Evolutionary conservation across 1,140 invertebrate species (phyloP).

Genomic region (Copidosoma floridanum): DNA sequence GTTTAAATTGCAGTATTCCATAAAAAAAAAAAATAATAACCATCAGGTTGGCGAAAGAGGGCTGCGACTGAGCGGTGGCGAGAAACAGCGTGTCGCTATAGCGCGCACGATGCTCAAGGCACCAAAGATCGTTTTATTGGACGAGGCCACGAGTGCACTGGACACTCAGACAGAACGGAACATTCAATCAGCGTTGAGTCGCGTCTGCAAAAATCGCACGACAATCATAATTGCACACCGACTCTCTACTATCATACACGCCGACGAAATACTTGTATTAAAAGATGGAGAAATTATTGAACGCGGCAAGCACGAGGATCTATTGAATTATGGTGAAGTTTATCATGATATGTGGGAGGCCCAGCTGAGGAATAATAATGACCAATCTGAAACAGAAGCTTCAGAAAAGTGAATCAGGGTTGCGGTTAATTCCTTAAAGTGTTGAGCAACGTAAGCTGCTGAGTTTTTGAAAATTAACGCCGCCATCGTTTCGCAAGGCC

Average conservation of each 20-base stretch:
- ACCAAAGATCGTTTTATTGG: slow-evolving; percentile 81
- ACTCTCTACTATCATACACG: slow-evolving; percentile 89
- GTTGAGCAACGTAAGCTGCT: too few species aligned
- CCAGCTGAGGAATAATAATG: too few species aligned
- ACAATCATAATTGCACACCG: slow-evolving; percentile 92
- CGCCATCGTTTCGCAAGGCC: too few species aligned
- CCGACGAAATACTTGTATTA: slow-evolving; percentile 89
- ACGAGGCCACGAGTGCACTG: slow-evolving; percentile 86
- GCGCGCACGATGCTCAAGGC: slow-evolving; percentile 86
- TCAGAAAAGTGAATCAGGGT: too few species aligned
- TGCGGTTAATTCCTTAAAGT: too few species aligned
- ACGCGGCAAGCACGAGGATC: slow-evolving; percentile 79
- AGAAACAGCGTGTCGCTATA: slow-evolving; percentile 93
- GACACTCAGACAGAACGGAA: slow-evolving; percentile 83
- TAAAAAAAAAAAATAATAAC: slow-evolving; percentile 4
- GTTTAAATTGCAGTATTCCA: slow-evolving; percentile 11
- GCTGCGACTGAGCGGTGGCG: slow-evolving; percentile 79
- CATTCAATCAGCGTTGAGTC: slow-evolving; percentile 75
- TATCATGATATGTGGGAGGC: slow-evolving; percentile 90
- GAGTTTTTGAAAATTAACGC: too few species aligned
- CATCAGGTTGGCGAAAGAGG: slow-evolving; percentile 75
- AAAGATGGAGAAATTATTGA: slow-evolving; percentile 90
- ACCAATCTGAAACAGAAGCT: too few species aligned
- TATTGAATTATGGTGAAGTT: slow-evolving; percentile 66
- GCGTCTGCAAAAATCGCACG: slow-evolving; percentile 80